Evolutionary conservation across 2,113 vertebrate species (phyloP).

Genomic region (Eretmochelys imbricata): DNA sequence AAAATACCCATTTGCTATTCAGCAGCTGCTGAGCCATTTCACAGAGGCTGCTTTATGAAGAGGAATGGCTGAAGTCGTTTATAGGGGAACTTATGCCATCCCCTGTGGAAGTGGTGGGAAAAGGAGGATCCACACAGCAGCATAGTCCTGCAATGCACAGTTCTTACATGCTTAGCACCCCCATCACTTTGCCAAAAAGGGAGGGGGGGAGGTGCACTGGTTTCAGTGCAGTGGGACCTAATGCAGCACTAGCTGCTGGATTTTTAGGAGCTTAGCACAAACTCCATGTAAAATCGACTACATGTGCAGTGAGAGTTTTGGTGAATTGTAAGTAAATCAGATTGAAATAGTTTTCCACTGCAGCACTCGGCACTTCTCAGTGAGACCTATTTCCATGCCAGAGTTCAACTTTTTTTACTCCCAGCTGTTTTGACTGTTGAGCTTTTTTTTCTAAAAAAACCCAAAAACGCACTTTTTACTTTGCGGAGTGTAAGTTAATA

Average conservation of each 20-base stretch:
- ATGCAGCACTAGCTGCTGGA: background rate
- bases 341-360: constrained; percentile 11
- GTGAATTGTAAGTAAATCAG: background rate
- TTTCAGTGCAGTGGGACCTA: too few relatives aligned
- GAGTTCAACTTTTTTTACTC: background rate
- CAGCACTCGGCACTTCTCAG: background rate
- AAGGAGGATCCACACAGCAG: background rate
- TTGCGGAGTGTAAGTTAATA: background rate
- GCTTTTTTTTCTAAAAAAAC: too few relatives aligned
- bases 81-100: constrained; percentile 33
- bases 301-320: background rate
- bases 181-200: constrained; percentile 34
- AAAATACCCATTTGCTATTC: background rate
- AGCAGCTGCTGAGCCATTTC: constrained; percentile 34
- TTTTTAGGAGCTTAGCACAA: background rate
- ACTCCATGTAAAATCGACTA: background rate
- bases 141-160: background rate
- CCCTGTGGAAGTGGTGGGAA: background rate
- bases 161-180: constrained; percentile 55
- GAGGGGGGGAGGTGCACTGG: background rate
- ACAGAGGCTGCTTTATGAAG: constrained; percentile 19
- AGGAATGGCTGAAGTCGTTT: background rate
- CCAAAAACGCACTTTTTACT: background rate
- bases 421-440: background rate
- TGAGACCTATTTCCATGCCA: background rate